A percentile compares a stretch with the other conserved stretches of the same genome.
Conservation (phyloP, 2,888 invertebrate species). For the Apoda limacodes region DNA sequence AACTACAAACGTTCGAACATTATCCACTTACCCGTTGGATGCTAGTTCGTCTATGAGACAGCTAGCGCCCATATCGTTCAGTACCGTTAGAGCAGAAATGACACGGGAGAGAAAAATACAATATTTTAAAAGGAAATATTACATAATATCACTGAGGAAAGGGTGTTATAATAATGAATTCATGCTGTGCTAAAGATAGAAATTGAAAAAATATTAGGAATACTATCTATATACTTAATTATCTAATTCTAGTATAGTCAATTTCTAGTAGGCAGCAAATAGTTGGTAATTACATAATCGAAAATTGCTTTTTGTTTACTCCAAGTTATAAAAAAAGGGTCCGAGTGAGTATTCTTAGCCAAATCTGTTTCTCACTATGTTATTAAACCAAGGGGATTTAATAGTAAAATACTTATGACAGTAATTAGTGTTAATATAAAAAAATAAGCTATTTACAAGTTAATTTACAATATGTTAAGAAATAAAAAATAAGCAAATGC, state of each 20-base stretch:
- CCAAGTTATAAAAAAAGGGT: too few relatives aligned
- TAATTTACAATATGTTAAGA: slow-evolving; percentile 15
- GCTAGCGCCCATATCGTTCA: slow-evolving; percentile 64
- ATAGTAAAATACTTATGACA: slow-evolving; percentile 1
- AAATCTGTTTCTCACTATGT: too few relatives aligned
- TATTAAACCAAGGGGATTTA: not conserved
- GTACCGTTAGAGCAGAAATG: slow-evolving; percentile 58
- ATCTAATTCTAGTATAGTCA: too few relatives aligned
- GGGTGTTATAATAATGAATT: slow-evolving; percentile 34
- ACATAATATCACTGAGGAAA: slow-evolving; percentile 29
- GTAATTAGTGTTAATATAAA: slow-evolving; percentile 2
- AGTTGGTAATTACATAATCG: too few relatives aligned
- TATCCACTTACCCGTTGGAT: slow-evolving; percentile 80
- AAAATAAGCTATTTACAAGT: slow-evolving; percentile 10
- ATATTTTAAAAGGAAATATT: slow-evolving; percentile 48
- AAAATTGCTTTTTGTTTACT: too few relatives aligned
- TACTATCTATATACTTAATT: too few relatives aligned
- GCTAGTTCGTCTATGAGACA: slow-evolving; percentile 89
- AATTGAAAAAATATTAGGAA: too few relatives aligned
- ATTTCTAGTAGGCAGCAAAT: too few relatives aligned
- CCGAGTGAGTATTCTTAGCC: too few relatives aligned
- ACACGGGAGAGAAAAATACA: slow-evolving; percentile 57
- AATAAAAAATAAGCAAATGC: slow-evolving; percentile 10
- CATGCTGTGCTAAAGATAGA: too few relatives aligned
- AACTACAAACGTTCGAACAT: slow-evolving; percentile 39